Conservation (phyloP, 64 coral and sea anemone genomes). For the Montipora efflorescens region DNA sequence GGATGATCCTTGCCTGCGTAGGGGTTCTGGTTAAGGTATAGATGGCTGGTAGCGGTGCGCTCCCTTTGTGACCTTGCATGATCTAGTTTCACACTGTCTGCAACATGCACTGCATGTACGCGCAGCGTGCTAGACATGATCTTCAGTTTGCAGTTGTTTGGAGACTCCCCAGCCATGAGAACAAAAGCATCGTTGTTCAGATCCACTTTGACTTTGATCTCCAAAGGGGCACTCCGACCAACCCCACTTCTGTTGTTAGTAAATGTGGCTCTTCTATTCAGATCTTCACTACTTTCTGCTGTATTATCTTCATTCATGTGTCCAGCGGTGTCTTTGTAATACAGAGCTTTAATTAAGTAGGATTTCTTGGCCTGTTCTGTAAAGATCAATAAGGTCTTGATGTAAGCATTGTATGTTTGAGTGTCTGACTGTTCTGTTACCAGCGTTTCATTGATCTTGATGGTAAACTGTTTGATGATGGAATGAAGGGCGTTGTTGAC, state of each 20-base stretch:
- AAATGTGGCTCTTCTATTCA: background rate
- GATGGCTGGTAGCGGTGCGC: background rate
- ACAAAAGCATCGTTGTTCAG: background rate
- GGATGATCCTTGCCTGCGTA: constrained; percentile 3
- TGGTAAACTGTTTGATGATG: constrained; percentile 61
- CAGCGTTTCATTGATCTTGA: constrained; percentile 61
- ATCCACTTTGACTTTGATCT: constrained; percentile 12
- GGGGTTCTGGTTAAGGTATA: constrained; percentile 19
- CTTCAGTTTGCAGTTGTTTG: background rate
- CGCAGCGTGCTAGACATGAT: background rate
- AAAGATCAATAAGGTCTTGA: constrained; percentile 53
- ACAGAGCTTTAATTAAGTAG: constrained; percentile 13
- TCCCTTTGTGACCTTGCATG: background rate
- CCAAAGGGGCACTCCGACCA: constrained; percentile 30
- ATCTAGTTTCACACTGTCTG: background rate
- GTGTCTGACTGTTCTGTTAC: constrained; percentile 33
- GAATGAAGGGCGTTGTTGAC: constrained; percentile 64
- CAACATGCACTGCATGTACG: too few species aligned
- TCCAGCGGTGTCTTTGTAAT: constrained; percentile 46
- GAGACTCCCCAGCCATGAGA: background rate
- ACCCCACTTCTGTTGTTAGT: constrained; percentile 3
- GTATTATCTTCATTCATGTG: constrained; percentile 3
- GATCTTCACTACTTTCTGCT: too few species aligned
- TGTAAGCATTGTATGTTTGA: constrained; percentile 20
- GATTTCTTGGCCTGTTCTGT: constrained; percentile 46